phyloP scores from a whole-genome alignment of 2,888 invertebrate genomes.

The Stegophylla sp. region DNA sequence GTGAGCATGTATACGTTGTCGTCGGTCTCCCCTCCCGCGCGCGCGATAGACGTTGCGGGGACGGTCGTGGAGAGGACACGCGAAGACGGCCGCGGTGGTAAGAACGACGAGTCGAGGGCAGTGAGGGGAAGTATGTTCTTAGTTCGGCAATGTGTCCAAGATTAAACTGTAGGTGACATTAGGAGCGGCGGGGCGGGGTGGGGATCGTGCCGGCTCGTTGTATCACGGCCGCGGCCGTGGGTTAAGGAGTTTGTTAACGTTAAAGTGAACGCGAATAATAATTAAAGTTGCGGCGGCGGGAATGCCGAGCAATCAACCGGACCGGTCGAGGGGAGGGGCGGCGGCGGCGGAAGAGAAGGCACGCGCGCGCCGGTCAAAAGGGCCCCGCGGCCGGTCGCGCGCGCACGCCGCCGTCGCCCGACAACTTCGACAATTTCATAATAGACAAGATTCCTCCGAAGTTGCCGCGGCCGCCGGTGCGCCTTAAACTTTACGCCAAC shows the following conservation, averaged over 20 bases:
- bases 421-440: conserved; percentile 58
- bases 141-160: conserved; percentile 57
- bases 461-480: conserved; percentile 49
- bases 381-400: conserved; percentile 51
- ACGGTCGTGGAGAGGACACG: neutral
- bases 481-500: conserved; percentile 54
- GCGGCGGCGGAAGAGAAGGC: neutral
- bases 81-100: neutral
- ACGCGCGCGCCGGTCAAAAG: conserved; percentile 47
- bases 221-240: conserved; percentile 48
- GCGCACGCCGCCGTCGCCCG: too few species aligned
- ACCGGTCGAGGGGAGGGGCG: conserved; percentile 7
- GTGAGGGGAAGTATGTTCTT: too few species aligned
- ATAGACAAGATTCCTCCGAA: conserved; percentile 58
- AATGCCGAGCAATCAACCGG: conserved; percentile 57
- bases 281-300: conserved; percentile 55
- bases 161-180: conserved; percentile 58
- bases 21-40: too few species aligned
- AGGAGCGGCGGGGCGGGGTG: neutral
- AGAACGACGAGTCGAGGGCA: neutral
- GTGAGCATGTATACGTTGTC: too few species aligned
- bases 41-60: too few species aligned
- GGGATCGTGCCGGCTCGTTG: conserved; percentile 11
- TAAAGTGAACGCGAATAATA: conserved; percentile 59
- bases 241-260: conserved; percentile 59